Conservation (phyloP, 2,113 vertebrate species). For the Mungos mungo region DNA sequence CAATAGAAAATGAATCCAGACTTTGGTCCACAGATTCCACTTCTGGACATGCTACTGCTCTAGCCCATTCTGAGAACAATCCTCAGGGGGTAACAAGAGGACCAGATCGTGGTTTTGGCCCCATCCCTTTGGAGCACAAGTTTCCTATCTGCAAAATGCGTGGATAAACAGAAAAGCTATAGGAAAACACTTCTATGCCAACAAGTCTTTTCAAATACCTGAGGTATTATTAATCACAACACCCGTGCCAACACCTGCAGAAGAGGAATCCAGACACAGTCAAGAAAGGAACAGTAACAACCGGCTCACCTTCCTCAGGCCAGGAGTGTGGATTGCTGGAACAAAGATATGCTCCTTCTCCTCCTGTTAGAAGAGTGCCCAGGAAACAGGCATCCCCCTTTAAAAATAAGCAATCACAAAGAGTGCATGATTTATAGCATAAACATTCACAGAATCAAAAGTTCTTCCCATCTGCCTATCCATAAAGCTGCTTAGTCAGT, state of each 20-base stretch:
- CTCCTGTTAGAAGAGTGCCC: conserved; percentile 88
- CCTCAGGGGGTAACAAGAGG: background rate
- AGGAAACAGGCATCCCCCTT: conserved; percentile 89
- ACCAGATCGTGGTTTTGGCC: background rate
- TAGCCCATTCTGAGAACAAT: background rate
- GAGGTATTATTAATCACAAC: conserved; percentile 32
- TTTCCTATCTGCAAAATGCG: conserved; percentile 15
- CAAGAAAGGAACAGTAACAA: background rate
- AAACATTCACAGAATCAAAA: conserved; percentile 32
- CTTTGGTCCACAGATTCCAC: conserved; percentile 9
- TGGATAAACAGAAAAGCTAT: conserved; percentile 7
- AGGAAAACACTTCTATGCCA: background rate
- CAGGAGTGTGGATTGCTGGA: conserved; percentile 87
- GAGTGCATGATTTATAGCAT: background rate
- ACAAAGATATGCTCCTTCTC: conserved; percentile 89
- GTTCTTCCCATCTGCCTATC: background rate
- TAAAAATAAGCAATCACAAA: conserved; percentile 51
- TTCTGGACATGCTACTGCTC: background rate
- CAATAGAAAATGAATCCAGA: conserved; percentile 21
- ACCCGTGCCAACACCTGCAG: background rate
- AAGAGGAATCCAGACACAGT: background rate
- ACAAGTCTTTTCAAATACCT: conserved; percentile 34
- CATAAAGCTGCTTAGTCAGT: conserved; percentile 23
- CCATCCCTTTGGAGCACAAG: background rate
- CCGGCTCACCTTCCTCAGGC: conserved; percentile 91